These are phyloP conservation scores for Noctua janthina DNA, from an alignment of 2,888 invertebrate genomes.

Conservation along the genomic window DNA sequence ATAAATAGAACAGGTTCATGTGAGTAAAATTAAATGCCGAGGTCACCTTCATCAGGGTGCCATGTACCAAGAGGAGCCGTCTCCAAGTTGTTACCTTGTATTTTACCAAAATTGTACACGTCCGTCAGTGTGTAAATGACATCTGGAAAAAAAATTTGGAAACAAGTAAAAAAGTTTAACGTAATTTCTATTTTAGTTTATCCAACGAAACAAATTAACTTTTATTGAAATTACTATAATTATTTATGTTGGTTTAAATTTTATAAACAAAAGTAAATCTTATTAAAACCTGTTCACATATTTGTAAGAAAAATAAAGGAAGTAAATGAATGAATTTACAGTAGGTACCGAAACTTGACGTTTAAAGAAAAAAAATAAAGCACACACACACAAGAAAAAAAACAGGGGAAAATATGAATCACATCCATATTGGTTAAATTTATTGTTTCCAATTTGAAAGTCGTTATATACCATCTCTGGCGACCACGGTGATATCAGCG, in stretches of 20 bases:
- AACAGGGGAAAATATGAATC: background rate
- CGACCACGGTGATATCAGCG: conserved; percentile 77
- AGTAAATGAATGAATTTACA: background rate
- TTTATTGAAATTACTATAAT: background rate
- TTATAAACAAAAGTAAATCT: background rate
- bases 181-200: background rate
- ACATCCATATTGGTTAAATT: background rate
- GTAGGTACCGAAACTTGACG: background rate
- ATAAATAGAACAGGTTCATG: background rate
- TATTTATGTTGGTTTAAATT: background rate
- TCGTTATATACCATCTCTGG: conserved; percentile 68
- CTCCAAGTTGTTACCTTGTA: conserved; percentile 83
- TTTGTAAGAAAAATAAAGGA: background rate
- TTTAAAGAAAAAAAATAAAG: background rate
- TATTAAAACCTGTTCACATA: background rate
- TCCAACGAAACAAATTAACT: background rate
- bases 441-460: background rate
- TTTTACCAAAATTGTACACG: conserved; percentile 83
- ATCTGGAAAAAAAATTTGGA: conserved; percentile 65
- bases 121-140: conserved; percentile 73
- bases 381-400: too few species aligned
- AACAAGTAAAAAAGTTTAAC: background rate
- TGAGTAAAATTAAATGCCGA: background rate
- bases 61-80: conserved; percentile 74
- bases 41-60: conserved; percentile 72